Evolutionary conservation across 2,113 vertebrate species (phyloP).

Genomic region (Dolichallabes microphthalmus): DNA sequence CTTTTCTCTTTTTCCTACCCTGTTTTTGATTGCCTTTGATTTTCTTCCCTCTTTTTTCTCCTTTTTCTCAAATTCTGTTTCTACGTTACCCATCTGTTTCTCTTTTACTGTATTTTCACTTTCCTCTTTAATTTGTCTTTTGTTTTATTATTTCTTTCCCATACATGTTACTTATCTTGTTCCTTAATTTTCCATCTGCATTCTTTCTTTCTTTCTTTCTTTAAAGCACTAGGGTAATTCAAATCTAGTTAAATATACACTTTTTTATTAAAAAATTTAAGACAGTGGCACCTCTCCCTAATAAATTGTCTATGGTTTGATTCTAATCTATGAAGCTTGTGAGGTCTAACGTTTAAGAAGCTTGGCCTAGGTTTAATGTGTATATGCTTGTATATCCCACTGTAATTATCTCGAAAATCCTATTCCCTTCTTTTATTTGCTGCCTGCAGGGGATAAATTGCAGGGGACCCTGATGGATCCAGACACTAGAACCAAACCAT

Average conservation of each 20-base stretch:
- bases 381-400: constrained; percentile 16
- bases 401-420: constrained; percentile 36
- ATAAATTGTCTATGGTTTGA: not conserved
- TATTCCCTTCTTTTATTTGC: constrained; percentile 49
- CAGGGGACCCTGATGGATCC: constrained; percentile 15
- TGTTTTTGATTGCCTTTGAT: not conserved
- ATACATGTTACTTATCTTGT: not conserved
- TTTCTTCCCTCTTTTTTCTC: not conserved
- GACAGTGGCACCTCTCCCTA: not conserved
- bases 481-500: constrained; percentile 18
- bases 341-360: not conserved
- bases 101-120: not conserved
- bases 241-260: not conserved
- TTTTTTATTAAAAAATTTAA: not conserved
- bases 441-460: constrained; percentile 49
- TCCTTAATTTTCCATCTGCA: not conserved
- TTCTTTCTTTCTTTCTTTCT: not conserved
- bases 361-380: constrained; percentile 16
- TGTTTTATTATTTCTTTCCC: not conserved
- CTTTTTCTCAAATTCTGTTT: not conserved
- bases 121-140: not conserved
- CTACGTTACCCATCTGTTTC: not conserved
- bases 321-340: not conserved
- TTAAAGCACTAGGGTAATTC: not conserved
- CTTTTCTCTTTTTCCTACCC: not conserved